Base-by-base conservation (phyloP, 2,888 invertebrate genomes). In the Machimus atricapillus region DNA sequence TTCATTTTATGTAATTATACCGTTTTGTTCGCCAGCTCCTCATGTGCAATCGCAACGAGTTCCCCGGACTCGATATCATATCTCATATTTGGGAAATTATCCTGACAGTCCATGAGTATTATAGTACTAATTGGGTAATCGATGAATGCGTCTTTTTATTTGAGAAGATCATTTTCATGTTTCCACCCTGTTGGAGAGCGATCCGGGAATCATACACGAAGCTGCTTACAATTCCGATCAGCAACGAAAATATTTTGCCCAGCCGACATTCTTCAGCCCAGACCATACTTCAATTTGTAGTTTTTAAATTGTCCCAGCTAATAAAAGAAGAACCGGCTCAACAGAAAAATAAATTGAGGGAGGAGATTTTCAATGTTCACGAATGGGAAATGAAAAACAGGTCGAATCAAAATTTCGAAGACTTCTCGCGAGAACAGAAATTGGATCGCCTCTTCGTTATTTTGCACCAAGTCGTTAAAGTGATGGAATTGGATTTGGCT, bases 401-500 rank as follows among this genome's bases (percentile, higher is more conserved):
- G 27, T 88, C 89, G 8, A 88, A 89, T 14, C 90, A 90, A 81
- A 89, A 89, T 9, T 91, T 89, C 37, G 87, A 88, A 37, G 89
- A 89, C 0, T 89, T 90, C 0, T 87, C 88, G 0, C 79, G 93
- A 86, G 89, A 89, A 12, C 93, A 93, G 5, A 93, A 94, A 85
- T 92, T 95, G 87, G 92, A 93, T 12, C 92, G 95, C 40, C 88
- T 94, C 1, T 93, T 94, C 91, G 91, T 93, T 56, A 93, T 93
- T 6, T 89, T 95, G 27, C 93, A 94, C 88, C 92, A 93, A 89
- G 88, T 94, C 1, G 91, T 94, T 87, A 93, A 94, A 90, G 90
- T 94, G 52, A 90, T 95, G 86, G 94, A 94, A 90, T 92, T 92
- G 90, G 94, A 95, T 91, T 92, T 94, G 85, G 93, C 93, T 2